Conservation (phyloP, 2,113 vertebrate species). For the Zosterops japonicus region DNA sequence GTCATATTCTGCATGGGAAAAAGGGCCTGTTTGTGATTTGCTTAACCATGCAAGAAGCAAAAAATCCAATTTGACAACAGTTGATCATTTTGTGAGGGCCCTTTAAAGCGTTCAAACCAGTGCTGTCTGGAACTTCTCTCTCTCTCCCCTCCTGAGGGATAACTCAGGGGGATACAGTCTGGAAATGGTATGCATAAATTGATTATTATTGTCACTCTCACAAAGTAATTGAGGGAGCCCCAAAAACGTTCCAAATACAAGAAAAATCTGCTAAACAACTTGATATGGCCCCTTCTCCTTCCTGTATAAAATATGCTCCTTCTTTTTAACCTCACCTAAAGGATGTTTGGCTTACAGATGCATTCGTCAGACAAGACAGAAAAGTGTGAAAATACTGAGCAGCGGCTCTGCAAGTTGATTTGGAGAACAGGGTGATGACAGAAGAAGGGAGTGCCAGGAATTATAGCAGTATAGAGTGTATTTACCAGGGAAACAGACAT, state of each 20-base stretch:
- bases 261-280: neutral
- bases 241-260: neutral
- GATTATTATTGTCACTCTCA: neutral
- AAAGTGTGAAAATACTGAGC: neutral
- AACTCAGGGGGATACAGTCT: neutral
- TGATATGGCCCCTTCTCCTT: neutral
- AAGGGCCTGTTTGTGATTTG: neutral
- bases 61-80: neutral
- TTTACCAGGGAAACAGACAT: neutral
- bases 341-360: neutral
- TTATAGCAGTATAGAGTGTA: neutral
- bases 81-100: neutral
- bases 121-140: neutral
- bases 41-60: neutral
- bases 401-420: neutral
- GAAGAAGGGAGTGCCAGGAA: neutral
- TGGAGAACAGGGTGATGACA: neutral
- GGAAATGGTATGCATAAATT: neutral
- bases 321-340: neutral
- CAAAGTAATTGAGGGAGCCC: neutral
- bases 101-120: neutral
- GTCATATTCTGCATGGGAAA: neutral
- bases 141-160: neutral
- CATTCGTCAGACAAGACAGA: fast-evolving
- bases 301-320: neutral